Conservation (phyloP, 2,888 invertebrate genomes). For the Cynaeus angustus region DNA sequence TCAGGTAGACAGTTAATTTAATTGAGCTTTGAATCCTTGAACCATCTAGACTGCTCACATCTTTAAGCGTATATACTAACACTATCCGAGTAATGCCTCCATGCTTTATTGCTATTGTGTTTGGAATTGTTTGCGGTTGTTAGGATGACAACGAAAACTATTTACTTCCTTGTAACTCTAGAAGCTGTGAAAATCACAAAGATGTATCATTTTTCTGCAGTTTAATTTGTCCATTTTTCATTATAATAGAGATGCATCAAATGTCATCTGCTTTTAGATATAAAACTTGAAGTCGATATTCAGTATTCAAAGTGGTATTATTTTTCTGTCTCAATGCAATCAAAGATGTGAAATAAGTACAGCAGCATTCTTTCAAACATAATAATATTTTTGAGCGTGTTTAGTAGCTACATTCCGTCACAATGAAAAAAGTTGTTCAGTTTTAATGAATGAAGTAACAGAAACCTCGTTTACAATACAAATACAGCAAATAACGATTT, state of each 20-base stretch:
- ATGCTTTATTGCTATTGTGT: constrained; percentile 5
- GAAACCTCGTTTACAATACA: constrained; percentile 1
- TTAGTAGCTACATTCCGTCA: too few species aligned
- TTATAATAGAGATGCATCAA: too few species aligned
- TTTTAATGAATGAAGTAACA: constrained; percentile 1
- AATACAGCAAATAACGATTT: constrained; percentile 8
- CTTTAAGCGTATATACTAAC: background rate
- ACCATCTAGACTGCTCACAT: constrained; percentile 1
- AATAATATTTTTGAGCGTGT: too few species aligned
- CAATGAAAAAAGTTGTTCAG: too few species aligned
- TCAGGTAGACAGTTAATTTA: constrained; percentile 18
- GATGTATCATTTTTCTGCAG: background rate
- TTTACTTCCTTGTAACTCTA: background rate
- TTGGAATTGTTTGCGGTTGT: constrained; percentile 9
- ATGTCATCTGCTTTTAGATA: too few species aligned
- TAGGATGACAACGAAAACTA: background rate
- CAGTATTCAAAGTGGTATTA: too few species aligned
- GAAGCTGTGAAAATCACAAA: background rate
- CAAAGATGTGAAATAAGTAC: too few species aligned
- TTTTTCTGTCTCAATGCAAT: too few species aligned
- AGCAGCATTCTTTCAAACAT: too few species aligned
- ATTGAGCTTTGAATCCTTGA: background rate
- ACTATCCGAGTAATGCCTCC: background rate
- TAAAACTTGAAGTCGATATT: too few species aligned
- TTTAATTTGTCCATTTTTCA: background rate